phyloP scores from a whole-genome alignment of 1,140 invertebrate species.

The Papilio xuthus region DNA sequence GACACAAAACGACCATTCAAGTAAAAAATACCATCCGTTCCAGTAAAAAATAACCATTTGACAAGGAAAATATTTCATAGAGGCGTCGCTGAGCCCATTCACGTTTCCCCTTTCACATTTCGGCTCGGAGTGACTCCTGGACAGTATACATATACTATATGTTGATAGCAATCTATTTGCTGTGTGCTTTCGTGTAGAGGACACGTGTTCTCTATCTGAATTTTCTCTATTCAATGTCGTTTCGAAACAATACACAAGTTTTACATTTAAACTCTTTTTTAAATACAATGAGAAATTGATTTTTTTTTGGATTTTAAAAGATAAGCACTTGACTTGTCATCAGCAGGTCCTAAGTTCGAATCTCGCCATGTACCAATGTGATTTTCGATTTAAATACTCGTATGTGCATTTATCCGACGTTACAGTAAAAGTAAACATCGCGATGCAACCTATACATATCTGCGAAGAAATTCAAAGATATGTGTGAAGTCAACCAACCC shows the following conservation, averaged over 20 bases:
- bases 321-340: too few species aligned
- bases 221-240: not conserved
- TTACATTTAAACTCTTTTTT: not conserved
- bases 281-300: not conserved
- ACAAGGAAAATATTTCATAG: conserved; percentile 37
- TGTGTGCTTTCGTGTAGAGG: conserved; percentile 1
- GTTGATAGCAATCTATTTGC: conserved; percentile 25
- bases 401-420: too few species aligned
- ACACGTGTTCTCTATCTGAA: not conserved
- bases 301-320: too few species aligned
- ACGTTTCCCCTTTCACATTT: conserved; percentile 35
- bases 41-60: conserved; percentile 37
- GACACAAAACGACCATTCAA: conserved; percentile 36
- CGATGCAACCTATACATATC: too few species aligned
- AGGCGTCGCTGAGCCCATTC: conserved; percentile 34
- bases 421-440: too few species aligned
- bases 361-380: too few species aligned
- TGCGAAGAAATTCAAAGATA: too few species aligned
- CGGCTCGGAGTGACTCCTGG: conserved; percentile 23
- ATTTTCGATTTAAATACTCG: too few species aligned
- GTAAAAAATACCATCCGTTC: conserved; percentile 36
- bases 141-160: conserved; percentile 17
- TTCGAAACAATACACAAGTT: not conserved
- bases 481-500: too few species aligned
- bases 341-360: too few species aligned